Percentiles rank a stretch among this genome's conserved stretches.
phyloP scores from a whole-genome alignment of 35 echinoderm and acorn worm genomes.

The Anneissia japonica region DNA sequence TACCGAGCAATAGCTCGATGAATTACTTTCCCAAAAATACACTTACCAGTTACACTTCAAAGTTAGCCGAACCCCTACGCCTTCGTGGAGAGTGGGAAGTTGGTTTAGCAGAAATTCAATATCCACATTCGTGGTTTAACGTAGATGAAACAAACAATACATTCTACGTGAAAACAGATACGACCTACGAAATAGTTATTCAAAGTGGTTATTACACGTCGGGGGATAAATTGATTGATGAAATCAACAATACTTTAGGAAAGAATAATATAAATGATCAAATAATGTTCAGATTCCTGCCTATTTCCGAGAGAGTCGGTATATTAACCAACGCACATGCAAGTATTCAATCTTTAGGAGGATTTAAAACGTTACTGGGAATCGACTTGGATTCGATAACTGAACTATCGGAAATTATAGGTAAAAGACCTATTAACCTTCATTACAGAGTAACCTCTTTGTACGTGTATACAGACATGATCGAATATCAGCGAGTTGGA shows the following conservation, averaged over 20 bases:
- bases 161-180: no score
- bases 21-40: conserved; percentile 27
- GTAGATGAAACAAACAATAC: background rate
- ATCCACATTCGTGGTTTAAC: conserved; percentile 20
- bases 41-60: conserved; percentile 19
- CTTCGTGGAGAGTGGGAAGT: conserved; percentile 45
- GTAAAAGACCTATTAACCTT: background rate
- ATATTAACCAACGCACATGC: no score
- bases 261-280: no score
- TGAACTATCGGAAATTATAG: background rate
- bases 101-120: conserved; percentile 22
- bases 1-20: conserved; percentile 22
- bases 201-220: background rate
- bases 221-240: no score
- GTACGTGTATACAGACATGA: conserved; percentile 50
- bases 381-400: no score
- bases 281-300: no score
- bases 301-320: no score
- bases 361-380: no score
- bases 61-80: conserved; percentile 19
- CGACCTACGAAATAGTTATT: no score
- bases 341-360: no score
- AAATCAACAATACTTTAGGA: no score
- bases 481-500: conserved; percentile 48
- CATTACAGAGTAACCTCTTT: conserved; percentile 9